Evolutionary conservation across 2,888 invertebrate species (phyloP).

Genomic region (Nomada hirtipes): DNA sequence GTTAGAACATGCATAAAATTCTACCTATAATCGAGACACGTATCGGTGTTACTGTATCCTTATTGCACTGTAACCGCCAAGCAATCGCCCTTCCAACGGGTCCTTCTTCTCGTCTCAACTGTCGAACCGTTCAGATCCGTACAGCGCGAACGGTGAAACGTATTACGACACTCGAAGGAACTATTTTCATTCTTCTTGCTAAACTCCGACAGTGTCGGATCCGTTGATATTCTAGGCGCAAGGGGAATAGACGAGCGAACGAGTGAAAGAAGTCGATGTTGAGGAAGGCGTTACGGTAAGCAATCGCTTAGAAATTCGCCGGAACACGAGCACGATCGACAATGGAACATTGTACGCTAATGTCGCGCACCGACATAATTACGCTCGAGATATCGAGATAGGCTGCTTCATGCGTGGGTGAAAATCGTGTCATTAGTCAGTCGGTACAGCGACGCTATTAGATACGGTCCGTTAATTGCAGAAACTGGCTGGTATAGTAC

Average conservation of each 20-base stretch:
- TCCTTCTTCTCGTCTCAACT: too few relatives aligned
- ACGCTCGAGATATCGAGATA: constrained; percentile 70
- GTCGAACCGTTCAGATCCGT: too few relatives aligned
- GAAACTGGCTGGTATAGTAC: constrained; percentile 15
- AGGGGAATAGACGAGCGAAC: neutral
- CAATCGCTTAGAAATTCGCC: constrained; percentile 50
- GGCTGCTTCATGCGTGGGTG: constrained; percentile 69
- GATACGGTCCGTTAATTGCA: constrained; percentile 72
- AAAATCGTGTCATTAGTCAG: constrained; percentile 73
- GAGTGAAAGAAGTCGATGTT: constrained; percentile 46
- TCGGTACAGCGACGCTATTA: constrained; percentile 68
- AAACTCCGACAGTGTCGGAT: too few relatives aligned
- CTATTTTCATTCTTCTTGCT: too few relatives aligned
- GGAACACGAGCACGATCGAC: constrained; percentile 55
- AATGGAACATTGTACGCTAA: constrained; percentile 74
- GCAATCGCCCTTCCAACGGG: too few relatives aligned
- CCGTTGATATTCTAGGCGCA: neutral
- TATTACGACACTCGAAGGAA: too few relatives aligned
- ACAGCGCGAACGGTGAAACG: too few relatives aligned
- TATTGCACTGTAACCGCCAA: too few relatives aligned
- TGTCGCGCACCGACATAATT: constrained; percentile 73
- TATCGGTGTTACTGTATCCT: too few relatives aligned
- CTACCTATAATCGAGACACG: too few relatives aligned
- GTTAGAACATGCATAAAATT: too few relatives aligned
- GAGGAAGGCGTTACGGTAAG: constrained; percentile 53